Evolutionary conservation across 2,797 vertebrate genomes (phyloP).

Genomic region (Leucoraja ocellata): DNA sequence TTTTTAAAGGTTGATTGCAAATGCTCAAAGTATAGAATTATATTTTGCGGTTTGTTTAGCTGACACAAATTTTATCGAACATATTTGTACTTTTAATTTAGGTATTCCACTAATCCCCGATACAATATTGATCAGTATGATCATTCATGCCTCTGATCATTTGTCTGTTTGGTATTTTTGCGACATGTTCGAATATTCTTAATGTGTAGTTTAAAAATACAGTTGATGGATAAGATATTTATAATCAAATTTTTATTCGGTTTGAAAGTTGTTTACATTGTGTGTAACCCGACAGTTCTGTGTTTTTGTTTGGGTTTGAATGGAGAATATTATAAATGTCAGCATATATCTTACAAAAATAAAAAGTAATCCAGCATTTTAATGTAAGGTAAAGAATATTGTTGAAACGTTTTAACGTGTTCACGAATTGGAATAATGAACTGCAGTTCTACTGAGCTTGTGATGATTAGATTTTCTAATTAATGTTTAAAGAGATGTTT

Average conservation of each 20-base stretch:
- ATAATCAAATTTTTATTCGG: background rate
- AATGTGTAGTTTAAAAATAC: background rate
- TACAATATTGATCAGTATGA: background rate
- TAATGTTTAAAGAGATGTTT: too few relatives aligned
- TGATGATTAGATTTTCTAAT: too few relatives aligned
- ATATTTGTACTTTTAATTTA: background rate
- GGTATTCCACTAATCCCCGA: background rate
- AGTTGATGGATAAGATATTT: background rate
- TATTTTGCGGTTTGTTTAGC: background rate
- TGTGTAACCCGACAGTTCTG: background rate
- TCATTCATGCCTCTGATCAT: background rate
- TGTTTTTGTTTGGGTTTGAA: background rate
- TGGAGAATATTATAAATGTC: background rate
- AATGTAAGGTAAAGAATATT: background rate
- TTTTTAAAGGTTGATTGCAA: too few relatives aligned
- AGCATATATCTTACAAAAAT: background rate
- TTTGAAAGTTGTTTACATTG: background rate
- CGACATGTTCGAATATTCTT: background rate
- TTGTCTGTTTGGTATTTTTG: background rate
- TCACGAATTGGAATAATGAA: background rate
- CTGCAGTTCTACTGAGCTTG: too few relatives aligned
- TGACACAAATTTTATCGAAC: background rate
- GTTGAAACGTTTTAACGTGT: background rate
- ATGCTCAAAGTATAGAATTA: background rate
- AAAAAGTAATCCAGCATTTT: background rate